Evolutionary conservation across 2,888 invertebrate species (phyloP).

Genomic region (Formica aserva): DNA sequence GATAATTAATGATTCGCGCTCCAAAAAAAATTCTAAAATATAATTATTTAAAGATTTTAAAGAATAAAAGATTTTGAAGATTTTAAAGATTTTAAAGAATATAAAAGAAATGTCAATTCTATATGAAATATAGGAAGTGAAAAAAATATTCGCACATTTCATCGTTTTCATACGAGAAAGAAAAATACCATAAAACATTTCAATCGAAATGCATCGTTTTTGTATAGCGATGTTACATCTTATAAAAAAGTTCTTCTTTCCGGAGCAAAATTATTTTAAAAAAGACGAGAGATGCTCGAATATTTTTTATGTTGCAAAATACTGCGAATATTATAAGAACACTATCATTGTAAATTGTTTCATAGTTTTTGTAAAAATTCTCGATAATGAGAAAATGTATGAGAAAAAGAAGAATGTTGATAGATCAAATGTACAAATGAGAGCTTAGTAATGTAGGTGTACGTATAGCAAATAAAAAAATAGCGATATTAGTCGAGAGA

Average conservation of each 20-base stretch:
- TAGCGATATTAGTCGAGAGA: slow-evolving; percentile 21
- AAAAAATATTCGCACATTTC: not conserved
- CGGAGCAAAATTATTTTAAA: not conserved
- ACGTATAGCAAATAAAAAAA: slow-evolving; percentile 8
- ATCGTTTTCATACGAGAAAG: not conserved
- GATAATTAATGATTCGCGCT: not conserved
- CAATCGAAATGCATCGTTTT: not conserved
- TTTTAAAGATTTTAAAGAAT: not conserved
- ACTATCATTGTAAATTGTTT: not conserved
- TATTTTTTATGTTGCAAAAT: not conserved
- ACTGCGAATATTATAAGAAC: not conserved
- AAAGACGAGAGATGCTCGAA: not conserved
- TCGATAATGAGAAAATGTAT: not conserved
- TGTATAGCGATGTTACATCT: not conserved
- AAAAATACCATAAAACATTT: not conserved
- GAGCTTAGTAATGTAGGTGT: slow-evolving; percentile 22
- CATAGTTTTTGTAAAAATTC: slow-evolving; percentile 19
- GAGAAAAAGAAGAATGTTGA: not conserved
- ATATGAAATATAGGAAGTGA: not conserved
- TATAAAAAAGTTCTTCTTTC: not conserved
- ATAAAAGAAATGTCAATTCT: slow-evolving; percentile 5
- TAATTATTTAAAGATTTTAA: not conserved
- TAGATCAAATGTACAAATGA: slow-evolving; percentile 53
- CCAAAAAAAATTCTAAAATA: not conserved
- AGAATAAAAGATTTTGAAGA: too few species aligned